Evolutionary conservation across 2,797 vertebrate species (phyloP).

Genomic region (Pseudopleuronectes americanus): DNA sequence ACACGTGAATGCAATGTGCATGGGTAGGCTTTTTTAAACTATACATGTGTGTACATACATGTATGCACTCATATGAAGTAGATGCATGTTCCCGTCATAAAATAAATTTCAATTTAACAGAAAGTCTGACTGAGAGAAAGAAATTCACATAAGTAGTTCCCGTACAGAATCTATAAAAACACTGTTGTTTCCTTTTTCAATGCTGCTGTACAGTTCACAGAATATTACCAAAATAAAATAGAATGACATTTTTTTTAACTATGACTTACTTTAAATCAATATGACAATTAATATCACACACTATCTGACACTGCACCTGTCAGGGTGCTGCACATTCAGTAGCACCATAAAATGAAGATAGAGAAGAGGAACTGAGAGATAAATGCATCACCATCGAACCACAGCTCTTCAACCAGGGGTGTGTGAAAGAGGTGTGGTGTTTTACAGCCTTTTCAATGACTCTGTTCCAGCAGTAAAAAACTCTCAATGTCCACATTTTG

Average conservation of each 20-base stretch:
- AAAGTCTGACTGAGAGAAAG: not conserved
- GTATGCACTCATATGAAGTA: too few species aligned
- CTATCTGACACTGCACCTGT: not conserved
- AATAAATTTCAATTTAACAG: too few species aligned
- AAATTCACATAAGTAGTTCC: not conserved
- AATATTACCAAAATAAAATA: not conserved
- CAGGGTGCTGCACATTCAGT: not conserved
- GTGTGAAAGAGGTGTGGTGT: not conserved
- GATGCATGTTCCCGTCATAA: too few species aligned
- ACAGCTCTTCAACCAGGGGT: not conserved
- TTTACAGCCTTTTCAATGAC: conserved; percentile 13
- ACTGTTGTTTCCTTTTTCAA: not conserved
- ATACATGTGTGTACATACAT: too few species aligned
- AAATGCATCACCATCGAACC: conserved; percentile 17
- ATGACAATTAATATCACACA: not conserved
- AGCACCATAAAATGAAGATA: conserved; percentile 12
- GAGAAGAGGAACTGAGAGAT: conserved; percentile 19
- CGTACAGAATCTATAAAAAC: not conserved
- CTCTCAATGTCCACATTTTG: not conserved
- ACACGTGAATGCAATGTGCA: not conserved
- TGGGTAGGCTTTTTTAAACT: too few species aligned
- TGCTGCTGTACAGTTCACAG: too few species aligned
- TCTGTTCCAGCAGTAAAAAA: conserved; percentile 5
- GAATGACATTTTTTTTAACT: not conserved
- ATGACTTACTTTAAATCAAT: not conserved